Evolutionary conservation across 1,140 invertebrate genomes (phyloP).

Genomic region (Wasmannia auropunctata): DNA sequence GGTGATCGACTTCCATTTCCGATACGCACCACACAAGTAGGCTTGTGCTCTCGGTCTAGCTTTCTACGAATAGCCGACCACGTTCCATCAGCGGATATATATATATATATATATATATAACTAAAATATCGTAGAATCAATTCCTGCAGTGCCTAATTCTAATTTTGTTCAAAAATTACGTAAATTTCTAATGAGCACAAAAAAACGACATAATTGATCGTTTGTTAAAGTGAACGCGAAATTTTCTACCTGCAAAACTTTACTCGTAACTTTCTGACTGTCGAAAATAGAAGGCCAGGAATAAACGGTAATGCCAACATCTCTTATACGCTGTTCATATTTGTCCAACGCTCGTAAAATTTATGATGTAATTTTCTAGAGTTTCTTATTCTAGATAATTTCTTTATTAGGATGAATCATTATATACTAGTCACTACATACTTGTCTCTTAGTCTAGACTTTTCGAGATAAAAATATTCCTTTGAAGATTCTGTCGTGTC

Average conservation of each 20-base stretch:
- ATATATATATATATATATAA: background rate
- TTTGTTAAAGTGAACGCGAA: background rate
- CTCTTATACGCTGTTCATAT: background rate
- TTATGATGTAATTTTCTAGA: too few species aligned
- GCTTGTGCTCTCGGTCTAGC: conserved; percentile 74
- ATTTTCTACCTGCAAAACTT: background rate
- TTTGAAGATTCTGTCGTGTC: background rate
- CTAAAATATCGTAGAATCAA: background rate
- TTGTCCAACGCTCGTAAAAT: background rate
- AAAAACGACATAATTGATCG: background rate
- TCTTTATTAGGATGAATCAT: background rate
- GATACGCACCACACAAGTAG: conserved; percentile 71
- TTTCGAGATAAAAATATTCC: background rate
- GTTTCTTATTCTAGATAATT: background rate
- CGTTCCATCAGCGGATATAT: background rate
- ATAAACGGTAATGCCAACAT: background rate
- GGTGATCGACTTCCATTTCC: conserved; percentile 60
- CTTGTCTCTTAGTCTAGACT: background rate
- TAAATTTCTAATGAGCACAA: background rate
- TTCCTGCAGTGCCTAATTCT: background rate
- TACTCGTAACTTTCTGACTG: background rate
- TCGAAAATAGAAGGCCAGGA: background rate
- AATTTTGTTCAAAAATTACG: background rate
- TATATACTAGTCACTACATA: too few species aligned
- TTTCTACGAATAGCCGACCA: conserved; percentile 69